phyloP scores from a whole-genome alignment of 2,113 vertebrate genomes.

The Chaetura pelagica region DNA sequence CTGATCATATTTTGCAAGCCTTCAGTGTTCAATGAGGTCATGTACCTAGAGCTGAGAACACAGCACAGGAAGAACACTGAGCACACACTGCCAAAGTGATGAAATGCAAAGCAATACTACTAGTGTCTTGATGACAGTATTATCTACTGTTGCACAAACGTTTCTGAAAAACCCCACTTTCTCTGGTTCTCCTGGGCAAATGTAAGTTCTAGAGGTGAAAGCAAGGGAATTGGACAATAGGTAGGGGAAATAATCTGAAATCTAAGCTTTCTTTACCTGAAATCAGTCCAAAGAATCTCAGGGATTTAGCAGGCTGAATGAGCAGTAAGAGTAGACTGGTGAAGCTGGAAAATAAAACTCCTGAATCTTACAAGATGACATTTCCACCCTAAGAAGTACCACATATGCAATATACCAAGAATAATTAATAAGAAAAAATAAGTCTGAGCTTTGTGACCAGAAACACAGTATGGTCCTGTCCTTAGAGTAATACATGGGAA shows the following conservation, averaged over 20 bases:
- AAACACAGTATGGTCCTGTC: background rate
- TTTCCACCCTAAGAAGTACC: background rate
- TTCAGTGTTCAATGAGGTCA: constrained; percentile 3
- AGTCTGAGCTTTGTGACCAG: background rate
- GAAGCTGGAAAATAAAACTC: constrained; percentile 7
- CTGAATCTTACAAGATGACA: background rate
- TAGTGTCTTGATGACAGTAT: constrained; percentile 29
- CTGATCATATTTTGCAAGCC: background rate
- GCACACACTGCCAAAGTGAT: background rate
- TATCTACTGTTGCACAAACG: constrained; percentile 35
- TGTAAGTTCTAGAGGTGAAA: background rate
- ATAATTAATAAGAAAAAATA: background rate
- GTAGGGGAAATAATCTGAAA: background rate
- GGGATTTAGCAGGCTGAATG: background rate
- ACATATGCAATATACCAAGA: background rate
- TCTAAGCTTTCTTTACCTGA: background rate
- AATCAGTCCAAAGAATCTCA: background rate
- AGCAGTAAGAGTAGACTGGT: background rate
- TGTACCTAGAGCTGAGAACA: background rate
- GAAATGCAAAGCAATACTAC: background rate
- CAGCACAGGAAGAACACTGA: background rate
- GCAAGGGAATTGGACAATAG: background rate
- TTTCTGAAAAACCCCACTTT: constrained; percentile 14
- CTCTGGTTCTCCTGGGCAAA: constrained; percentile 12
- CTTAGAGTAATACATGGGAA: background rate